phyloP scores from a whole-genome alignment of 2,113 vertebrate genomes.

The Leptobrachium leishanense region DNA sequence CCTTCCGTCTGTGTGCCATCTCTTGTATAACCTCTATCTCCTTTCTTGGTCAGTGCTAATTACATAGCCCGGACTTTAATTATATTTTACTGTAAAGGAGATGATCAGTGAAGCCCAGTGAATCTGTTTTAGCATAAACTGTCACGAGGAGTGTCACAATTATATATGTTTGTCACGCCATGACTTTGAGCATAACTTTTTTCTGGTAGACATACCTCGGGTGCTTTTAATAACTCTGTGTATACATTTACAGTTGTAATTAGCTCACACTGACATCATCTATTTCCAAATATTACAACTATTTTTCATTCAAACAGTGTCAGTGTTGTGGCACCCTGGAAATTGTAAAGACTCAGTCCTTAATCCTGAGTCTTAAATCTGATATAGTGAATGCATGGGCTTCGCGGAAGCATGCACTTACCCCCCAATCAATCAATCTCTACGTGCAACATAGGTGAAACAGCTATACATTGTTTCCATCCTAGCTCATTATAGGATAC shows the following conservation, averaged over 20 bases:
- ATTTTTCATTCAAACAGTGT: background rate
- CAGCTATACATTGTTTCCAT: background rate
- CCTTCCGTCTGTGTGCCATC: no score
- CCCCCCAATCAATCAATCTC: background rate
- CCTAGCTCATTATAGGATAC: background rate
- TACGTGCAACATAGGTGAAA: background rate
- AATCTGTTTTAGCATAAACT: no score
- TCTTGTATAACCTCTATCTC: no score
- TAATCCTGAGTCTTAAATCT: background rate
- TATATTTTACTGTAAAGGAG: background rate
- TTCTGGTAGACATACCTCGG: background rate
- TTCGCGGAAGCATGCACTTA: background rate
- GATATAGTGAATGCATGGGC: background rate
- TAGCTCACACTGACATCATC: background rate
- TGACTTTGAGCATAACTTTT: background rate
- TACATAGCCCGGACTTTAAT: background rate
- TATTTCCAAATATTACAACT: background rate
- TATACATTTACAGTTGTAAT: background rate
- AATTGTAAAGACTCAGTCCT: background rate
- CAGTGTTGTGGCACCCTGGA: background rate
- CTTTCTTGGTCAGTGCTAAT: no score
- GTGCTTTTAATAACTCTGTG: background rate
- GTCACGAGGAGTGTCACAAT: no score
- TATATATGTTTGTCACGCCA: background rate
- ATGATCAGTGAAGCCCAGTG: background rate